These are phyloP conservation scores for Netelia inedita DNA, from an alignment of 2,888 invertebrate species.

Conservation along the genomic window DNA sequence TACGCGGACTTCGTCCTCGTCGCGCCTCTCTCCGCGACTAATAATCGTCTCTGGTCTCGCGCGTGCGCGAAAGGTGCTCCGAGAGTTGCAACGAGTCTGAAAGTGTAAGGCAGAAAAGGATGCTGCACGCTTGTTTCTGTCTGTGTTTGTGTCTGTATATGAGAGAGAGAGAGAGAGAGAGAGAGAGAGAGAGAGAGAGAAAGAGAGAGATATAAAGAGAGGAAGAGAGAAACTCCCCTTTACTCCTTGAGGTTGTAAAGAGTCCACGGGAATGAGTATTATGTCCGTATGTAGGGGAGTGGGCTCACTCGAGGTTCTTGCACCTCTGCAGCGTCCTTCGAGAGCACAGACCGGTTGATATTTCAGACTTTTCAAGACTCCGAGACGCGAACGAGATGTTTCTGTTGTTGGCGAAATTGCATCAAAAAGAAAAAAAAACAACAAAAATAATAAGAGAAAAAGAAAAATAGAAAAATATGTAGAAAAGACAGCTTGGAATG, in stretches of 20 bases:
- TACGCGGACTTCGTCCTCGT: slow-evolving; percentile 65
- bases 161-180: not conserved
- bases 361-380: slow-evolving; percentile 60
- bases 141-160: not conserved
- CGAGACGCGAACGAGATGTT: not conserved
- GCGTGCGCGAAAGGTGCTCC: slow-evolving; percentile 69
- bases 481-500: slow-evolving; percentile 9
- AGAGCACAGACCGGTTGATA: slow-evolving; percentile 52
- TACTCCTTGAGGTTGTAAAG: not conserved
- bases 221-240: not conserved
- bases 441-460: not conserved
- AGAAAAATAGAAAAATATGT: not conserved
- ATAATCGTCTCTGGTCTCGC: slow-evolving; percentile 62
- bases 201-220: not conserved
- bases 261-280: slow-evolving; percentile 40
- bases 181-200: not conserved
- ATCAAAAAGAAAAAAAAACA: not conserved
- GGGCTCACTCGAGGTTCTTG: slow-evolving; percentile 62
- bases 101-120: slow-evolving; percentile 17
- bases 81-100: slow-evolving; percentile 38
- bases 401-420: slow-evolving; percentile 20
- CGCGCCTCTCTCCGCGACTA: slow-evolving; percentile 40
- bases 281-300: slow-evolving; percentile 59
- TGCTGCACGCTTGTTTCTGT: not conserved
- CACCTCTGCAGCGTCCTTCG: slow-evolving; percentile 60